Conservation (phyloP, 1,140 invertebrate genomes). For the Holotrichia oblita region DNA sequence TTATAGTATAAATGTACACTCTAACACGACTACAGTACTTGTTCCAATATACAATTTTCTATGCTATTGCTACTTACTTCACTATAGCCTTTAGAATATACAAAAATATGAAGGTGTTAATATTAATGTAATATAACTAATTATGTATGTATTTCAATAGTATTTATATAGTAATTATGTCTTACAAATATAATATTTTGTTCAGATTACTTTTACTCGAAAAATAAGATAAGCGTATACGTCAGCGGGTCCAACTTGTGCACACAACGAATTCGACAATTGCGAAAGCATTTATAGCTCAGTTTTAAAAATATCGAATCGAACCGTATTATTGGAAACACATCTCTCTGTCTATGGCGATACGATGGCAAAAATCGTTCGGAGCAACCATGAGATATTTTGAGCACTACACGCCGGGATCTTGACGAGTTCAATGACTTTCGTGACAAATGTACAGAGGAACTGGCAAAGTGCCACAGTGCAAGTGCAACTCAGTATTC, state of each 20-base stretch:
- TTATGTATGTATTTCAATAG: too few species aligned
- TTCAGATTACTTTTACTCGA: too few species aligned
- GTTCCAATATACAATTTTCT: too few species aligned
- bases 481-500: constrained; percentile 21
- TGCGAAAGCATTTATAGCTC: constrained; percentile 20
- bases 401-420: constrained; percentile 13
- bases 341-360: neutral
- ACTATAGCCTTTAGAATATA: too few species aligned
- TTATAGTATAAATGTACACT: too few species aligned
- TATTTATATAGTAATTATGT: too few species aligned
- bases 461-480: constrained; percentile 8
- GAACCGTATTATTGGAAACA: constrained; percentile 24
- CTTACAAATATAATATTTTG: too few species aligned
- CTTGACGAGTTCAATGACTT: constrained; percentile 30
- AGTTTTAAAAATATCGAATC: constrained; percentile 26
- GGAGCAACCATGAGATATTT: constrained; percentile 3
- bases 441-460: constrained; percentile 12
- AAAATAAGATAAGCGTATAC: neutral
- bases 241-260: neutral
- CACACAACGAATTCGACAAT: neutral
- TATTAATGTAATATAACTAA: too few species aligned
- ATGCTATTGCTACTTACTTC: too few species aligned
- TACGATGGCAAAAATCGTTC: constrained; percentile 8
- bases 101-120: too few species aligned
- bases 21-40: too few species aligned